phyloP scores from a whole-genome alignment of 2,113 vertebrate genomes.

The Pampusana beccarii region DNA sequence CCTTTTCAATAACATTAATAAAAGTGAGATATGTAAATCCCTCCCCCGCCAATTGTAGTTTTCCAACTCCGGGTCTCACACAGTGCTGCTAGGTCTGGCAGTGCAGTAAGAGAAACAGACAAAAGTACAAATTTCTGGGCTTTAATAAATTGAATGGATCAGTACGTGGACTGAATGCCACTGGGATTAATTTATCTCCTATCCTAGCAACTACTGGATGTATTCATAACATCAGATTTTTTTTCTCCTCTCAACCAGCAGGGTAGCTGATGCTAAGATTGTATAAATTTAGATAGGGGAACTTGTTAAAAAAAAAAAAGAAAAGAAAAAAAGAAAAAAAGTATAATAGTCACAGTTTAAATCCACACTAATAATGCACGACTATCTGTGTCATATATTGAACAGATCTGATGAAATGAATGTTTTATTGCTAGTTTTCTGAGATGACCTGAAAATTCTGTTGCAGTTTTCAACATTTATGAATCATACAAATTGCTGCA shows the following conservation, averaged over 20 bases:
- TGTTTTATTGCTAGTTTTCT: background rate
- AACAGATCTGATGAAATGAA: background rate
- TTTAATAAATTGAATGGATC: background rate
- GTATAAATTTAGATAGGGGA: background rate
- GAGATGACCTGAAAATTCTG: background rate
- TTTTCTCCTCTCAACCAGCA: background rate
- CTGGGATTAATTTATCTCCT: background rate
- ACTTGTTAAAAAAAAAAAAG: background rate
- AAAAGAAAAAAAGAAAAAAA: background rate
- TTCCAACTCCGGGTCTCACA: background rate
- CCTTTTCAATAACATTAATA: background rate
- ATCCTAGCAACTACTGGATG: background rate
- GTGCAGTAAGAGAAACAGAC: background rate
- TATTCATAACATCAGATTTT: fast-evolving
- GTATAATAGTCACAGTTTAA: background rate
- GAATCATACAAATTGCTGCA: background rate
- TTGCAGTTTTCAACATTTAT: background rate
- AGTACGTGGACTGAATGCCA: background rate
- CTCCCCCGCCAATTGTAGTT: background rate
- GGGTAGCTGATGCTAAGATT: background rate
- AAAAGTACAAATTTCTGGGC: background rate
- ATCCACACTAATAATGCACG: background rate
- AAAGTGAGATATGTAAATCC: background rate
- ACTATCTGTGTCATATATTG: background rate
- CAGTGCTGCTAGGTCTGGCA: background rate